Evolutionary conservation across 2,888 invertebrate species (phyloP), one percentile per base, ranked within the genome.

Genomic region (Polydrusus cervinus): DNA sequence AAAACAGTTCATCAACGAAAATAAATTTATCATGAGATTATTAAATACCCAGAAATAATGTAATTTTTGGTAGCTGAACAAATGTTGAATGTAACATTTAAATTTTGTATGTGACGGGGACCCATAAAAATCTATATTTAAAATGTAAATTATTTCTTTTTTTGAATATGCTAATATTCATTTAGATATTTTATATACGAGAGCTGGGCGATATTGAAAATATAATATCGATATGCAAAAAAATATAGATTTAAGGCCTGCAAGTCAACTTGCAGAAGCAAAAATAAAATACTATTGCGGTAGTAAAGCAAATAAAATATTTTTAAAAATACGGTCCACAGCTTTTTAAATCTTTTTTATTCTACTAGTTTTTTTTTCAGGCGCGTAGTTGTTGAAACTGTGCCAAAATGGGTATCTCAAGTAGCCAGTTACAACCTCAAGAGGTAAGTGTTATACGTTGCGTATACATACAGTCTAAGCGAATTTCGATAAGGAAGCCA

Each of bases 331-430:
- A n/a, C n/a, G n/a, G n/a, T n/a, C n/a, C n/a, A n/a, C n/a, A n/a
- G n/a, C n/a, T n/a, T n/a, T n/a, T 43, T 43, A 43, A 11, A 43
- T 5, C 5, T 25, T 25, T 25, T 25, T 5, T 25, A 25, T 3
- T 5, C 1, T 3, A 25, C 25, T 25, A 5, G 1, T 25, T 25
- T 1, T 25, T 40, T 9, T 40, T 11, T 1, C 40, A 40, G 9
- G 6, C 13, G 11, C 18, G 9, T 20, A 51, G 51, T 18, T 20
- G 10, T 55, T 55, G 53, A 30, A 20, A n/a, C 53, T 30, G n/a
- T 30, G 30, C 68, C 9, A 75, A 67, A 57, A 75, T 75, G 70
- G 75, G 71, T 8, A 11, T 62, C 0, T 62, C 51, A n/a, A 65
- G 38, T 16, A 75, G 71, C 18, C 14, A 14, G 16, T 38, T 74